Percentiles rank a stretch among this genome's conserved stretches.
Conservation (phyloP, 2,113 vertebrate species). For the Fulica atra region DNA sequence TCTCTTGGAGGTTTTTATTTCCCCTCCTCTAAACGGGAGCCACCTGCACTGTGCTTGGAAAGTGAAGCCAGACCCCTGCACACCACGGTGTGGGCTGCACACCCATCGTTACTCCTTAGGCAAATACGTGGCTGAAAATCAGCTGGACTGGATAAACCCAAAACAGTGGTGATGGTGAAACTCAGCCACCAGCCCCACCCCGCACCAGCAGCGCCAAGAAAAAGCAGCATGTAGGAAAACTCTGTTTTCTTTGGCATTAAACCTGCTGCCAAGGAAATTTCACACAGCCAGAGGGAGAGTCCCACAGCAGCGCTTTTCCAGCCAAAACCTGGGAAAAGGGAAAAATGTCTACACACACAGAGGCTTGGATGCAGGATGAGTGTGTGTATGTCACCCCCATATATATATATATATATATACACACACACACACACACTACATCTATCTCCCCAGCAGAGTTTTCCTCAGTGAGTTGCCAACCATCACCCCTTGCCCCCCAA, state of each 20-base stretch:
- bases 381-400: too few relatives aligned
- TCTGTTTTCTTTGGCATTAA: background rate
- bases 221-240: background rate
- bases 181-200: background rate
- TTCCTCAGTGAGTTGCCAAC: background rate
- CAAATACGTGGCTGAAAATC: background rate
- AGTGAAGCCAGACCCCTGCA: background rate
- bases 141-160: background rate
- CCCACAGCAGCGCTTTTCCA: background rate
- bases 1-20: background rate
- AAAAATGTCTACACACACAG: too few relatives aligned
- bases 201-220: background rate
- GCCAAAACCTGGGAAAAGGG: background rate
- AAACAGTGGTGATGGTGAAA: background rate
- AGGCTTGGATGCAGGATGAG: fast-evolving
- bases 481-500: fast-evolving
- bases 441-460: background rate
- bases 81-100: fast-evolving
- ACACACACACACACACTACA: too few relatives aligned
- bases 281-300: too few relatives aligned
- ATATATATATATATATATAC: too few relatives aligned
- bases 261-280: background rate
- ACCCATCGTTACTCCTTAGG: fast-evolving
- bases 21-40: fast-evolving
- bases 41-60: fast-evolving